A percentile compares a stretch with the other conserved stretches of the same genome.
Evolutionary conservation across 2,113 vertebrate species (phyloP).

Genomic region (Dendropsophus ebraccatus): DNA sequence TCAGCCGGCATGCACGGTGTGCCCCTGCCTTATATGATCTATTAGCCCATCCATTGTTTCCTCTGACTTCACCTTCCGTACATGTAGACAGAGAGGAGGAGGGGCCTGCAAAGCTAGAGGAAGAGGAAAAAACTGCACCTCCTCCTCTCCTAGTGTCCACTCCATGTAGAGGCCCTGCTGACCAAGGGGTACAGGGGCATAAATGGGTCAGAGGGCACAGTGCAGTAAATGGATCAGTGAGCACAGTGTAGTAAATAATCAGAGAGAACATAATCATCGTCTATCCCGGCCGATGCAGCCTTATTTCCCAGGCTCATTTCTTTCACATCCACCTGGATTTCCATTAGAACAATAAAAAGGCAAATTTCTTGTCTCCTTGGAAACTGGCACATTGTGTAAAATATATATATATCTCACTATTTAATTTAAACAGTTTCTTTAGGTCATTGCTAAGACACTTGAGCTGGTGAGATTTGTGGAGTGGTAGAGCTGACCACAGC

Average conservation of each 20-base stretch:
- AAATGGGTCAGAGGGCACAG: too few species aligned
- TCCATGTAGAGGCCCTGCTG: too few species aligned
- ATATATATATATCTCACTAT: background rate
- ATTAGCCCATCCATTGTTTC: too few species aligned
- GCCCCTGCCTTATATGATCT: too few species aligned
- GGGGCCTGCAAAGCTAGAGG: too few species aligned
- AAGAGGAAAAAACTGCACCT: too few species aligned
- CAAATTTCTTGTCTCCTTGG: constrained; percentile 1
- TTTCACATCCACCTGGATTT: background rate
- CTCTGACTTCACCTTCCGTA: too few species aligned
- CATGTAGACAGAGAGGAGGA: too few species aligned
- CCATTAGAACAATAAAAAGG: constrained; percentile 11
- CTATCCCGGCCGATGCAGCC: background rate
- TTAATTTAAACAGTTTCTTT: constrained; percentile 3
- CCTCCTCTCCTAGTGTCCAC: too few species aligned
- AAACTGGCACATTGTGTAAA: background rate
- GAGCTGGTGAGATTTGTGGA: background rate
- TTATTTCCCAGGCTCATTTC: background rate
- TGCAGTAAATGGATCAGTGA: background rate
- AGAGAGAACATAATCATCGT: background rate
- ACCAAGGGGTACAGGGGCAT: too few species aligned
- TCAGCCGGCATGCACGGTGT: too few species aligned
- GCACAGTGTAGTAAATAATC: background rate
- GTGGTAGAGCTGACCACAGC: too few species aligned
- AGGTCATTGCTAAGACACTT: constrained; percentile 5